phyloP scores from a whole-genome alignment of 1,140 invertebrate species.

The Bradynema listronoti region DNA sequence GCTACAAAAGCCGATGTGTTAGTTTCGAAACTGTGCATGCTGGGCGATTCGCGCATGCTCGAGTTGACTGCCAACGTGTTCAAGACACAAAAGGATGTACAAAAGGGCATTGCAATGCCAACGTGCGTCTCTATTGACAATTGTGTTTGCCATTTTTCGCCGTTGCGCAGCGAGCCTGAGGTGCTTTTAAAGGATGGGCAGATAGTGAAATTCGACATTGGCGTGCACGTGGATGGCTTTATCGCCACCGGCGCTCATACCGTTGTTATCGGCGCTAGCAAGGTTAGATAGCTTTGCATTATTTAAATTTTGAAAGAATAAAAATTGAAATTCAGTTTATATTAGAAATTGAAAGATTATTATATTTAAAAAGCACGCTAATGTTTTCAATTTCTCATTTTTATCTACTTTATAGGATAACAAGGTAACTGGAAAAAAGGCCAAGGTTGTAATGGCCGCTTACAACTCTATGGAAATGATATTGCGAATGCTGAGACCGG shows the following conservation, averaged over 20 bases:
- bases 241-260: slow-evolving; percentile 96
- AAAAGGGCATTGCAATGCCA: slow-evolving; percentile 78
- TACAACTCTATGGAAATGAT: slow-evolving; percentile 89
- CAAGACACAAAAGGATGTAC: slow-evolving; percentile 79
- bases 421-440: slow-evolving; percentile 71
- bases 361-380: too few relatives aligned
- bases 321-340: too few relatives aligned
- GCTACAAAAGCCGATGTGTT: slow-evolving; percentile 79
- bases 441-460: slow-evolving; percentile 89
- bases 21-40: slow-evolving; percentile 81
- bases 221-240: slow-evolving; percentile 96
- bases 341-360: too few relatives aligned
- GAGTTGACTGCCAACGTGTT: slow-evolving; percentile 84
- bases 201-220: slow-evolving; percentile 96
- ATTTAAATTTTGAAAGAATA: slow-evolving; percentile 6
- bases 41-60: slow-evolving; percentile 75
- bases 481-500: slow-evolving; percentile 79
- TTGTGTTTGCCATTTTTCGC: slow-evolving; percentile 97
- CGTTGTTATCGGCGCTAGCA: slow-evolving; percentile 74
- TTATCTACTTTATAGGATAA: slow-evolving; percentile 46
- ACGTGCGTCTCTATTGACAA: slow-evolving; percentile 97
- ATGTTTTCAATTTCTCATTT: too few relatives aligned
- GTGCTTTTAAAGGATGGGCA: slow-evolving; percentile 81
- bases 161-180: slow-evolving; percentile 82
- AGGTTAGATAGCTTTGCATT: slow-evolving; percentile 53